These are phyloP conservation scores for Clarias pachynema DNA, from an alignment of 2,797 vertebrate species.

Conservation along the genomic window DNA sequence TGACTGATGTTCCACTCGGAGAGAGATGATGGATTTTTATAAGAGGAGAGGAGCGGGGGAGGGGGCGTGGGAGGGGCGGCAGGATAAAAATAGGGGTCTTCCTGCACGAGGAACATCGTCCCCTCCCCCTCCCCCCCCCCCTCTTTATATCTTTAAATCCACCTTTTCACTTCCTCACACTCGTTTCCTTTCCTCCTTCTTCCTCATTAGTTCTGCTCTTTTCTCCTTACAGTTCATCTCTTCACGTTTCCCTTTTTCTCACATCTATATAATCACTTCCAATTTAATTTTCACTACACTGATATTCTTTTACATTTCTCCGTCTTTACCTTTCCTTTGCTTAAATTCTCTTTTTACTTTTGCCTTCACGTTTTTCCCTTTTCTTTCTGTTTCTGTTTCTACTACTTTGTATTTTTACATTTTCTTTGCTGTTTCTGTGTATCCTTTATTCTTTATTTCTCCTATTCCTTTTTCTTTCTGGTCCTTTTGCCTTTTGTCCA, in stretches of 20 bases:
- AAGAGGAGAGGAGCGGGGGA: slow-evolving; percentile 21
- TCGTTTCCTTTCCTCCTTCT: background rate
- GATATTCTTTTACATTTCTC: background rate
- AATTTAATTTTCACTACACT: background rate
- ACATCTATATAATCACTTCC: background rate
- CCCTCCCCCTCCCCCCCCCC: background rate
- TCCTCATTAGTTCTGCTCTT: background rate
- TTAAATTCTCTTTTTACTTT: no score
- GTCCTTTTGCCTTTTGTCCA: background rate
- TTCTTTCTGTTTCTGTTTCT: background rate
- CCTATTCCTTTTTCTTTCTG: no score
- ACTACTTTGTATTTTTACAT: background rate
- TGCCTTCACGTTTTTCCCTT: background rate
- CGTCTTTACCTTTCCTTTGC: background rate
- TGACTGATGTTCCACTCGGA: slow-evolving; percentile 31
- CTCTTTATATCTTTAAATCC: background rate
- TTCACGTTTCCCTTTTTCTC: background rate
- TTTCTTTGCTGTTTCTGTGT: background rate
- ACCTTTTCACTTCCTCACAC: background rate
- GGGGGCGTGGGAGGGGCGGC: background rate
- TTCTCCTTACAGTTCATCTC: background rate
- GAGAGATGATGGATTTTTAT: slow-evolving; percentile 20
- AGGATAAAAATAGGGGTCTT: slow-evolving; percentile 18
- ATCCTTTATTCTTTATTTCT: no score
- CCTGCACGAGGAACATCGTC: background rate